Evolutionary conservation across 2,888 invertebrate genomes (phyloP), one percentile per base, ranked within the genome.

Genomic region (Habroteleia sp.): DNA sequence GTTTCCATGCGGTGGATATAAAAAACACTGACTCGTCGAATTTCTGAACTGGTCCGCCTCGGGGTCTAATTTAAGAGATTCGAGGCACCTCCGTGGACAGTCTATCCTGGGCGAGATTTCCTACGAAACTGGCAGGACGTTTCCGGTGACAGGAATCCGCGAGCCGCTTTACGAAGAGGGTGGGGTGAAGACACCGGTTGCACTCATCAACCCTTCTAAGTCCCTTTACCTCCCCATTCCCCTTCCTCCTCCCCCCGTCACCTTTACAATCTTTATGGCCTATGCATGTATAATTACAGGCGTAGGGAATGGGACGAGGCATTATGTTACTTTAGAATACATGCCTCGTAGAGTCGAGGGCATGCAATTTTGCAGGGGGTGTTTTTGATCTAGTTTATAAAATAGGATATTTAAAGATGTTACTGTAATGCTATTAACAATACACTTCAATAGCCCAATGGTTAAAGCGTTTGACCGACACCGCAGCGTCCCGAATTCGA

Each of bases 181-280:
- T 80, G 85, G 87, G 86, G 85, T 83, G 83, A 84, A 85, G 86
- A 86, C 87, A 87, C 87, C 86, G 87, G 87, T 87, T 87, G 86
- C 87, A 85, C 87, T 86, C 86, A 87, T 87, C 86, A 86, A 86
- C 85, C 85, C 86, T 85, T 85, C 85, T 78, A 77, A 74, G 75
- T 76, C 63, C 50, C 58, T 69, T 41, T 73, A 44, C 39, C 44
- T 68, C 66, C 65, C 71, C 73, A 73, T 77, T 60, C 44, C 58
- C 20, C 75, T 54, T 54, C 71, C 73, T 73, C 78, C 63, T 48
- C 58, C 20, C 75, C 56, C 56, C 29, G 14, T 42, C 62, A 46
- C 60, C 52, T 56, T 63, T 56, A 10, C 50, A 39, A 54, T 72
- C 79, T 74, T 79, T 81, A 74, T 63, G 74, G 50, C 69, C 60